phyloP scores from a whole-genome alignment of 2,797 vertebrate species.

The Phrynocephalus forsythii region DNA sequence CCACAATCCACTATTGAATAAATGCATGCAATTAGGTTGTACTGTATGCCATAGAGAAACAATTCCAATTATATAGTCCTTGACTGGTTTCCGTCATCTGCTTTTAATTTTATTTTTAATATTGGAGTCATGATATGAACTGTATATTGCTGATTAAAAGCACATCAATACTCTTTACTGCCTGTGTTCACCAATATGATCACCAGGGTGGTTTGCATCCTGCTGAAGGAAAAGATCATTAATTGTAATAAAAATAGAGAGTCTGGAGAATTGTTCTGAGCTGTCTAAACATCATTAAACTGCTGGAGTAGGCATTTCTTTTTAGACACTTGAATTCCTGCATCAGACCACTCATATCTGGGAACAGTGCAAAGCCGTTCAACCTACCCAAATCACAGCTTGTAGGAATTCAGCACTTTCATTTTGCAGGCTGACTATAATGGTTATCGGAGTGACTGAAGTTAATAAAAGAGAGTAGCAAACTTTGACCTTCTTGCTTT shows the following conservation, averaged over 20 bases:
- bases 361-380: background rate
- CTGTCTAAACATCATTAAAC: conserved; percentile 18
- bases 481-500: conserved; percentile 53
- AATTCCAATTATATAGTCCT: background rate
- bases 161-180: background rate
- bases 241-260: background rate
- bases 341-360: background rate
- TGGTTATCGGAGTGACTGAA: conserved; percentile 35
- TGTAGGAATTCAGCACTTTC: conserved; percentile 5
- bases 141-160: conserved; percentile 3
- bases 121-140: background rate
- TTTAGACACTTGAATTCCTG: conserved; percentile 21
- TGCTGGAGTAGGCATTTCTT: background rate
- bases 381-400: background rate
- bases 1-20: background rate
- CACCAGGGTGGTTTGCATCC: background rate
- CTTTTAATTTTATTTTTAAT: background rate
- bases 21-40: background rate
- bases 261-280: background rate
- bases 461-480: conserved; percentile 45
- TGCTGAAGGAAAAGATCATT: background rate
- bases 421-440: conserved; percentile 20
- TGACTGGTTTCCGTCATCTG: background rate
- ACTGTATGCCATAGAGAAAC: background rate
- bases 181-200: conserved; percentile 8